Base-by-base conservation (phyloP, 2,888 invertebrate species). In the Hoplodrina blanda region DNA sequence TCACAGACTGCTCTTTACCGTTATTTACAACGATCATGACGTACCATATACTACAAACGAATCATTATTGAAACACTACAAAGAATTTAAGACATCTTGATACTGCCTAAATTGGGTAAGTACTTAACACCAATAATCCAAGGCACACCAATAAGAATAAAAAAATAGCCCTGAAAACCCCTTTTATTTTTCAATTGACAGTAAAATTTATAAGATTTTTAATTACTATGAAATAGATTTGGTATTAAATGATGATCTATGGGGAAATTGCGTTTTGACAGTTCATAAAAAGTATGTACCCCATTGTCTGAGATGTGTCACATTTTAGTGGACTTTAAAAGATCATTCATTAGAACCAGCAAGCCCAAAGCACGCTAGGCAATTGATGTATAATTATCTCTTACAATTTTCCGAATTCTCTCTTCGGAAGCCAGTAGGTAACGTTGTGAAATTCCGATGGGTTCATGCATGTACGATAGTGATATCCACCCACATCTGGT, bases 1-100 rank as follows among this genome's bases (percentile, higher is more conserved):
- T 87, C 86, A 87, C 86, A 87, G 87, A 85, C 83, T 79, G 81
- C 78, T 73, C 81, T 80, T 81, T 82, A 84, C 78, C 81, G 84
- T 75, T 76, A 80, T 73, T 81, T 69, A 62, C 73, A 67, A 72
- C 77, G 57, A 56, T n/a, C 17, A 63, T 20, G 15, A 67, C 30
- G 57, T 61, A 76, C 52, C 30, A 20, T 54, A 15, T 49, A 62
- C 59, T 62, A 56, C 20, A 25, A 2, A 49, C 8, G 30, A 57
- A 17, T 1, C 13, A 20, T 17, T 20, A 25, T 4, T 2, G 13
- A 33, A 55, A 68, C 4, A 50, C 20, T 20, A 41, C 11, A 17
- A 13, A 4, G 4, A 15, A 25, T 7, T 13, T 19, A 20, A 46
- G 13, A 41, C 2, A 17, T 4, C 1, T 5, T 17, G 46, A 46